These are phyloP conservation scores for Dryas iulia DNA, from an alignment of 1,140 invertebrate species.

Conservation along the genomic window DNA sequence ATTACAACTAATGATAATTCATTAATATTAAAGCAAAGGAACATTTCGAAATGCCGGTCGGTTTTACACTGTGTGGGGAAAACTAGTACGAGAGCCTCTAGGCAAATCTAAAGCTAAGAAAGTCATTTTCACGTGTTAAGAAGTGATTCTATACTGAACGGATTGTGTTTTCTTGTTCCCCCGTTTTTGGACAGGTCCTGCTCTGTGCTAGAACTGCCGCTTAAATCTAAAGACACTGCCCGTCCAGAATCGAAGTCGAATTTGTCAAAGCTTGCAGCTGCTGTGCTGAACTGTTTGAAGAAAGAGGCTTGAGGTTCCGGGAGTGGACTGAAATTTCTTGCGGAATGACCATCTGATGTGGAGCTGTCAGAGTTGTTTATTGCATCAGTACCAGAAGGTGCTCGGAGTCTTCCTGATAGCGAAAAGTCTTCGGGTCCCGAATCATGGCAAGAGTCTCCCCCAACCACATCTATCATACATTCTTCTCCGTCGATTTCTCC, in stretches of 20 bases:
- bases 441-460: slow-evolving; percentile 83
- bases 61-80: slow-evolving; percentile 33
- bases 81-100: slow-evolving; percentile 57
- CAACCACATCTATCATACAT: slow-evolving; percentile 87
- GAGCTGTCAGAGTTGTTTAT: slow-evolving; percentile 83
- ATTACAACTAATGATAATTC: slow-evolving; percentile 51
- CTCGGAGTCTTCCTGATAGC: slow-evolving; percentile 64
- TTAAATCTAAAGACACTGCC: slow-evolving; percentile 74
- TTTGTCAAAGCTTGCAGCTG: slow-evolving; percentile 64
- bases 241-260: slow-evolving; percentile 74
- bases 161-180: slow-evolving; percentile 82
- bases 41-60: slow-evolving; percentile 54
- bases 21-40: slow-evolving; percentile 52
- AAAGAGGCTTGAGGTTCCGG: slow-evolving; percentile 79
- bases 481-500: slow-evolving; percentile 87
- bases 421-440: slow-evolving; percentile 82
- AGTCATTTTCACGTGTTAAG: slow-evolving; percentile 85
- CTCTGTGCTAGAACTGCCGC: slow-evolving; percentile 62
- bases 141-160: slow-evolving; percentile 92
- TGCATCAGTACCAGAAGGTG: slow-evolving; percentile 63
- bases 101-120: slow-evolving; percentile 35
- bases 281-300: slow-evolving; percentile 65
- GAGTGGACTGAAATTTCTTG: slow-evolving; percentile 80
- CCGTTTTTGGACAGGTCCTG: slow-evolving; percentile 78
- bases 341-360: slow-evolving; percentile 73